Base-by-base conservation (phyloP, 1,140 invertebrate species). In the Eupeodes corollae region DNA sequence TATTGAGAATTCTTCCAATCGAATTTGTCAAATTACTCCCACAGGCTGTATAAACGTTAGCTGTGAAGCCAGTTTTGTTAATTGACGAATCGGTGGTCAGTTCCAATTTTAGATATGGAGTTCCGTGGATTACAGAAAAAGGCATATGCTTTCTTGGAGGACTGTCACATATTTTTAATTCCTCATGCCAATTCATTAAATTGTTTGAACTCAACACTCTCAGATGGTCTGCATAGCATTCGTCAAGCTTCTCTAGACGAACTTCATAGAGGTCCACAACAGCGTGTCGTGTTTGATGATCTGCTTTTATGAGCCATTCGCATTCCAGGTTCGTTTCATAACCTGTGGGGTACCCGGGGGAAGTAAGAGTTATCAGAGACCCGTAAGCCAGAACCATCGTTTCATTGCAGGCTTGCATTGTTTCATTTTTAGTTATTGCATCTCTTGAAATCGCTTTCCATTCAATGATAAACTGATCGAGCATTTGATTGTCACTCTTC, bases 341-440 rank as follows among this genome's bases (percentile, higher is more conserved):
- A 12, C 76, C 75, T n/a, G 67, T 14, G 0, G 91, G 90, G 70
- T 79, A 94, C 35, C 86, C 84, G 0, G 89, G 88, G 35, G 86
- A 88, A 1, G 53, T 69, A 13, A 92, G 56, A 1, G 46, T 50
- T 15, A 67, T 52, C 2, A 46, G 55, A 2, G 32, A 39, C 3
- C 19, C 18, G 14, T 9, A 5, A 0, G 14, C 3, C 8, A 66
- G 0, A 0, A 43, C 21, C 2, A 48, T 37, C 2, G 47, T 38
- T 15, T 48, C 40, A 9, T 44, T 45, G 35, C 64, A 65, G 6
- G 47, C 44, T 1, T 8, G 39, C 5, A 26, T 21, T 10, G 42
- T 49, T 10, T 33, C 5, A 44, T 47, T 43, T 1, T n/a, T 3
- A 47, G 32, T 61, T 5, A 41, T 9, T 13, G 34, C 16, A 13